Conservation (phyloP, 2,888 invertebrate species). For the Drosophila barbarae region DNA sequence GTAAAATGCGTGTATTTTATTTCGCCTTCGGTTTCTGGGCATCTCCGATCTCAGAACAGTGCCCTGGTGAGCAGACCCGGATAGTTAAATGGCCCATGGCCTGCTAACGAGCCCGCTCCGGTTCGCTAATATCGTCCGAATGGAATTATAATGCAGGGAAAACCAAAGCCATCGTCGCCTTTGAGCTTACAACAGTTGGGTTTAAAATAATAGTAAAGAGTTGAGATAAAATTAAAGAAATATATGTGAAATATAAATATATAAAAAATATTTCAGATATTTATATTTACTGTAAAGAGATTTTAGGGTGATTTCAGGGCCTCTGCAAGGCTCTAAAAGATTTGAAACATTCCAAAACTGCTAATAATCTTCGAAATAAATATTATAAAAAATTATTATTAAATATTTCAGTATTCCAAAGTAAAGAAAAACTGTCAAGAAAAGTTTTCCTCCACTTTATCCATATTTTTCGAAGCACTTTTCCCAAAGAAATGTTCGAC, state of each 20-base stretch:
- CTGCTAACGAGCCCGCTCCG: slow-evolving; percentile 63
- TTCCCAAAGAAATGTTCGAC: background rate
- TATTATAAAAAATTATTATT: no score
- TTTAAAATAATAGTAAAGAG: background rate
- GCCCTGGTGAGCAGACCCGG: slow-evolving; percentile 45
- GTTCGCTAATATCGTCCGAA: slow-evolving; percentile 38
- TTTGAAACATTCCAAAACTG: no score
- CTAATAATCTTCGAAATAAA: no score
- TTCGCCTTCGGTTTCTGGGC: slow-evolving; percentile 54
- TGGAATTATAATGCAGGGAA: slow-evolving; percentile 18
- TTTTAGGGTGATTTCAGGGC: background rate
- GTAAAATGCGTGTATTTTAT: slow-evolving; percentile 74
- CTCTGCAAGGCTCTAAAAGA: no score
- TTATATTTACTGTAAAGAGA: no score
- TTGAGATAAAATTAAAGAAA: background rate
- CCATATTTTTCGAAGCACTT: background rate
- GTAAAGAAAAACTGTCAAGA: no score
- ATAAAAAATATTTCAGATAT: background rate
- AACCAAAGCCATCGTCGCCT: slow-evolving; percentile 19
- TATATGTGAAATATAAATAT: background rate
- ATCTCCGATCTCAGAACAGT: slow-evolving; percentile 13
- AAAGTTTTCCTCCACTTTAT: background rate
- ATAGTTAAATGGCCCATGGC: slow-evolving; percentile 47
- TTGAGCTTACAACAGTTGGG: background rate
- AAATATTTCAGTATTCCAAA: background rate